Evolutionary conservation across 2,797 vertebrate genomes (phyloP).

Genomic region (Anguilla pacifica): DNA sequence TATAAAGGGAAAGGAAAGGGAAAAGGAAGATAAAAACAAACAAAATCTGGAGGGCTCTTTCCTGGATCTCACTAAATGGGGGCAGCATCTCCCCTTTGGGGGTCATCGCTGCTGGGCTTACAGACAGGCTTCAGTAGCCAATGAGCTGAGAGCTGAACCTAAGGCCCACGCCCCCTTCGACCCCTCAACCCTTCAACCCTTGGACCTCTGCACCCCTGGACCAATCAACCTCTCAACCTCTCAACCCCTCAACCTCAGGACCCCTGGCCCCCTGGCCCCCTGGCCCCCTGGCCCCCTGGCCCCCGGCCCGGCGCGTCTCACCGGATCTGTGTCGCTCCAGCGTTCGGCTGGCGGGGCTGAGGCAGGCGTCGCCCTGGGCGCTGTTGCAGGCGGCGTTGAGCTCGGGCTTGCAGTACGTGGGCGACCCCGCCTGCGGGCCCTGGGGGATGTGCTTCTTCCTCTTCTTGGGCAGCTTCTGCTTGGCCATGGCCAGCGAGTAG

Average conservation of each 20-base stretch:
- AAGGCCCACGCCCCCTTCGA: not conserved
- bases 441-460: constrained; percentile 97
- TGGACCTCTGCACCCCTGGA: no score
- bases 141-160: not conserved
- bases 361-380: constrained; percentile 86
- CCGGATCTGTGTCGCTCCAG: constrained; percentile 92
- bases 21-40: not conserved
- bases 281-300: not conserved
- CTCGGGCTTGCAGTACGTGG: constrained; percentile 90
- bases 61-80: not conserved
- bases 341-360: constrained; percentile 82
- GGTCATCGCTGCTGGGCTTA: not conserved
- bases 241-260: no score
- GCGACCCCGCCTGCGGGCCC: constrained; percentile 83
- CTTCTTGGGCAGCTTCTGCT: constrained; percentile 96
- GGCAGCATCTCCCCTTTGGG: not conserved
- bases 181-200: not conserved
- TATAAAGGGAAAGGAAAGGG: not conserved
- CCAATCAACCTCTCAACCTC: no score
- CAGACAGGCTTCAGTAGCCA: not conserved
- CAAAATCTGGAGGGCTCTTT: not conserved
- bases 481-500: constrained; percentile 98
- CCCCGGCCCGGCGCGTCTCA: constrained; percentile 62
- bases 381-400: constrained; percentile 92
- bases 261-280: no score